Percentiles rank a stretch among this genome's conserved stretches.
These are phyloP conservation scores for Megalops atlanticus DNA, from an alignment of 2,113 vertebrate species.

Conservation along the genomic window DNA sequence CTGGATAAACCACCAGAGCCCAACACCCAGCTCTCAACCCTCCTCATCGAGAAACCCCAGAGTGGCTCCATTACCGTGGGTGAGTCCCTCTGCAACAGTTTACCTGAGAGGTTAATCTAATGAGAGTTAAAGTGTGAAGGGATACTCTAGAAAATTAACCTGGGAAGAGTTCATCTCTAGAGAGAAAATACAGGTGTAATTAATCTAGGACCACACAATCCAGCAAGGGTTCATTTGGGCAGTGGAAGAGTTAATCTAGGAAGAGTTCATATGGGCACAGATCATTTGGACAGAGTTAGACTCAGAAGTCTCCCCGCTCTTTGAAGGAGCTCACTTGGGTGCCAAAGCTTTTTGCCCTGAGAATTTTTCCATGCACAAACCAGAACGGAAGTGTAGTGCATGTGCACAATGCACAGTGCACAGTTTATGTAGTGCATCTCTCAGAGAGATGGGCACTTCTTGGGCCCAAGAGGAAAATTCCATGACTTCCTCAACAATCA, in stretches of 20 bases:
- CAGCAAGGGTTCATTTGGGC: neutral
- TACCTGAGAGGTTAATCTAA: neutral
- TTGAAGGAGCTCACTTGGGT: neutral
- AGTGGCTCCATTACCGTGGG: slow-evolving; percentile 82
- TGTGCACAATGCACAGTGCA: neutral
- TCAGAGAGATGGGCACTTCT: too few species aligned
- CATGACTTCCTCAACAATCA: too few species aligned
- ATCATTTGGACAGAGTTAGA: neutral
- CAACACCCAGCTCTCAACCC: slow-evolving; percentile 76
- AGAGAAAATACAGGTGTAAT: too few species aligned
- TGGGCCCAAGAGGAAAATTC: too few species aligned
- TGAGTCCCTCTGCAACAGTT: slow-evolving; percentile 67
- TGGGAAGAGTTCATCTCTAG: too few species aligned
- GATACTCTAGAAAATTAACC: too few species aligned
- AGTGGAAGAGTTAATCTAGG: neutral
- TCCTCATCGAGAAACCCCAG: slow-evolving; percentile 88
- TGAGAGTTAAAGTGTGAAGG: neutral
- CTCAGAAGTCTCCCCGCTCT: neutral
- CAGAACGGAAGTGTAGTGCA: neutral
- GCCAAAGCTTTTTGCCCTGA: neutral
- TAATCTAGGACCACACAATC: too few species aligned
- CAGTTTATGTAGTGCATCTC: neutral
- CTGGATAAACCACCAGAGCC: slow-evolving; percentile 80
- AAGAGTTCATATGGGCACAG: neutral
- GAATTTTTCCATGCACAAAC: neutral